Percentiles rank a stretch among this genome's conserved stretches.
Evolutionary conservation across 2,797 vertebrate genomes (phyloP).

Genomic region (Takifugu ocellatus): DNA sequence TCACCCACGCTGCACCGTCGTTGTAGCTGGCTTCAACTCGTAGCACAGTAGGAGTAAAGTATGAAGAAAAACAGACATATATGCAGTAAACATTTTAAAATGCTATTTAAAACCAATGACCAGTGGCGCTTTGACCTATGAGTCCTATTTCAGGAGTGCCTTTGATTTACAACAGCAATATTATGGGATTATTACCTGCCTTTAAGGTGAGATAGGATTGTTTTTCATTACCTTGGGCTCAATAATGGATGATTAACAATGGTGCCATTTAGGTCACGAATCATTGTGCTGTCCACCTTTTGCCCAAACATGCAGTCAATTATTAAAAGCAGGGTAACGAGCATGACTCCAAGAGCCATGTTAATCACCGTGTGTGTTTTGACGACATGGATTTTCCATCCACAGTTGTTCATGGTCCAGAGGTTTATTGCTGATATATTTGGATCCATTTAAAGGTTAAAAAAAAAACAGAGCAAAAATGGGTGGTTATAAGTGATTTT

Average conservation of each 20-base stretch:
- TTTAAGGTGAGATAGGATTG: constrained; percentile 21
- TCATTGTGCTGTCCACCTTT: constrained; percentile 7
- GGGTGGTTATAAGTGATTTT: no score
- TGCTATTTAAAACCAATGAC: neutral
- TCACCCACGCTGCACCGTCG: no score
- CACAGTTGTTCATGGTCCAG: no score
- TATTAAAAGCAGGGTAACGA: constrained; percentile 31
- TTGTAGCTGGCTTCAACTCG: no score
- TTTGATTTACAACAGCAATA: constrained; percentile 36
- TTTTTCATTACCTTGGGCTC: constrained; percentile 29
- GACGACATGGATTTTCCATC: constrained; percentile 1
- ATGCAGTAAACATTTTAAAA: neutral
- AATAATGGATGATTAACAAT: constrained; percentile 64
- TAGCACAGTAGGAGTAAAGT: no score
- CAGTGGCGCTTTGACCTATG: neutral
- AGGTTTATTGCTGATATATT: no score
- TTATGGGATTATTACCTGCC: constrained; percentile 24
- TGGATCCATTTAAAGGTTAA: no score
- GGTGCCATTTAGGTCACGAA: constrained; percentile 30
- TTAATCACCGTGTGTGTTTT: constrained; percentile 30
- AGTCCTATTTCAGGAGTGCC: neutral
- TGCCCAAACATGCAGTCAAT: constrained; percentile 36
- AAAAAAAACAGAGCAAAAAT: no score
- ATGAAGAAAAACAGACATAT: no score
- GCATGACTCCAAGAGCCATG: neutral